Percentiles rank a stretch among this genome's conserved stretches.
These are phyloP conservation scores for Cotesia congregata DNA, from an alignment of 2,888 invertebrate species.

Conservation along the genomic window DNA sequence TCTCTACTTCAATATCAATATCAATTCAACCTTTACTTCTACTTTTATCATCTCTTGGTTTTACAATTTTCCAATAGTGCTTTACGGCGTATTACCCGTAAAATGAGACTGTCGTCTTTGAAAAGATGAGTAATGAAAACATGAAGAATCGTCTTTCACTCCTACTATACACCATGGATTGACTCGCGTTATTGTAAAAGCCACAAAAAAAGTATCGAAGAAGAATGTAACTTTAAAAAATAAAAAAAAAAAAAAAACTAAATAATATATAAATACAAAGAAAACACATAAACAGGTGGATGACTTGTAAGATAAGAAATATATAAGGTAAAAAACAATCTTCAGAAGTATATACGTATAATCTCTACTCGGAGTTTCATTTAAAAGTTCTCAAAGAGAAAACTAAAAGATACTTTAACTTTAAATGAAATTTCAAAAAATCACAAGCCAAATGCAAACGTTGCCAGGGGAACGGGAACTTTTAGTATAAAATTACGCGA, in stretches of 20 bases:
- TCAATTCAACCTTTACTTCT: conserved; percentile 30
- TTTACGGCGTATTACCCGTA: conserved; percentile 41
- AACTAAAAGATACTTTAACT: conserved; percentile 68
- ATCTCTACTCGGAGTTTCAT: conserved; percentile 51
- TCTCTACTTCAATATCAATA: conserved; percentile 33
- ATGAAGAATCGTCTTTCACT: conserved; percentile 51
- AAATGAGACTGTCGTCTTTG: conserved; percentile 47
- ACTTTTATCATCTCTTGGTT: conserved; percentile 9
- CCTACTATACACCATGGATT: conserved; percentile 9
- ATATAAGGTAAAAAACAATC: conserved; percentile 8
- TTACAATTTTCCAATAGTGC: conserved; percentile 32
- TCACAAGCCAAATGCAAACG: conserved; percentile 36
- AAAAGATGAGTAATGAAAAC: conserved; percentile 51
- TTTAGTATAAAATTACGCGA: conserved; percentile 45
- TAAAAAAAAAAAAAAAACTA: conserved; percentile 2
- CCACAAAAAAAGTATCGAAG: conserved; percentile 29
- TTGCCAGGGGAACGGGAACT: conserved; percentile 36
- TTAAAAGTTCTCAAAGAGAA: conserved; percentile 62
- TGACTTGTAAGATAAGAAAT: conserved; percentile 16
- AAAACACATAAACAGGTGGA: conserved; percentile 40
- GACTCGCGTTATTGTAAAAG: conserved; percentile 31
- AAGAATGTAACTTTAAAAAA: background rate
- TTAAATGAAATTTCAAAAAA: conserved; percentile 68
- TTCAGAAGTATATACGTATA: conserved; percentile 37
- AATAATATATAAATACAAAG: conserved; percentile 38